These are phyloP conservation scores for Acronicta alni DNA, from an alignment of 2,888 invertebrate species.

Conservation along the genomic window DNA sequence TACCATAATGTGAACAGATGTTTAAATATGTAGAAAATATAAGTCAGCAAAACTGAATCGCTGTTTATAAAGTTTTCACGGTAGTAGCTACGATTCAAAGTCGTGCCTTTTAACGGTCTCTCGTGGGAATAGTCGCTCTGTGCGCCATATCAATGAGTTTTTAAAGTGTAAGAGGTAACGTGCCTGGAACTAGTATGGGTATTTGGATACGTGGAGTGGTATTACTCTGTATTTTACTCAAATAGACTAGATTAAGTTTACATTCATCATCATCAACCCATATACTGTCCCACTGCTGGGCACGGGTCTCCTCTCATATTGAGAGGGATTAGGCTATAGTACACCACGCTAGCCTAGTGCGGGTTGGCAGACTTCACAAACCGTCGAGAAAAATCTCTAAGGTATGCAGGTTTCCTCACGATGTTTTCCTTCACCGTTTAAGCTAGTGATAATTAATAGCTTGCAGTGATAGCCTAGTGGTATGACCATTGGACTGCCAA, in stretches of 20 bases:
- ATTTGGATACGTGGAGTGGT: background rate
- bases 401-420: too few relatives aligned
- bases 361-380: too few relatives aligned
- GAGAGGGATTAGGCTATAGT: too few relatives aligned
- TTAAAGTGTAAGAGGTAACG: conserved; percentile 10
- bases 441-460: too few relatives aligned
- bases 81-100: conserved; percentile 9
- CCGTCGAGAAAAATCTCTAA: too few relatives aligned
- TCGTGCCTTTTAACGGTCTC: conserved; percentile 13
- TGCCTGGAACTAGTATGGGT: conserved; percentile 7
- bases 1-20: background rate
- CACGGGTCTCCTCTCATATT: too few relatives aligned
- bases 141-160: conserved; percentile 15
- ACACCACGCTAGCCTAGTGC: too few relatives aligned
- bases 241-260: background rate
- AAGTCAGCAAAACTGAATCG: background rate
- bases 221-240: background rate
- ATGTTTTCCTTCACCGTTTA: too few relatives aligned
- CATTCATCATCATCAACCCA: too few relatives aligned
- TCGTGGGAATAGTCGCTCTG: conserved; percentile 4
- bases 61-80: conserved; percentile 18
- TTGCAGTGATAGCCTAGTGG: too few relatives aligned
- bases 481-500: too few relatives aligned
- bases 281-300: too few relatives aligned
- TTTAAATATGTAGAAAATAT: conserved; percentile 2